These are phyloP conservation scores for Arothron firmamentum DNA, from an alignment of 2,113 vertebrate species.

Conservation along the genomic window DNA sequence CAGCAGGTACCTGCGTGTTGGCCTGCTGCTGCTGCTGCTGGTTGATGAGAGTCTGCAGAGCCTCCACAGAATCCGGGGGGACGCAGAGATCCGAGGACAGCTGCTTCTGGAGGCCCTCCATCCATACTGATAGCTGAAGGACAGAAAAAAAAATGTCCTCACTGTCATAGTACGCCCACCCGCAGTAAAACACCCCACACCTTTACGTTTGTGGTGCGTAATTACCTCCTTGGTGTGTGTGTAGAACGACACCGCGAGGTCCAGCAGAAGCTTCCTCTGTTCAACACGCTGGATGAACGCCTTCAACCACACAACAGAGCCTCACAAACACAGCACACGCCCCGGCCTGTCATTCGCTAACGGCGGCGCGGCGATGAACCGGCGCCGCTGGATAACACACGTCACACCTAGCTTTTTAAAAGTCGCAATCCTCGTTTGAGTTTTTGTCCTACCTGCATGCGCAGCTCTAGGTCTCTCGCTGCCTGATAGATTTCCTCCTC, in stretches of 20 bases:
- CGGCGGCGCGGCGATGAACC: not conserved
- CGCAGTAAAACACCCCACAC: no score
- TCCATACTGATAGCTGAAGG: slow-evolving; percentile 63
- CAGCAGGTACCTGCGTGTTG: slow-evolving; percentile 64
- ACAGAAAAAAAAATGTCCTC: no score
- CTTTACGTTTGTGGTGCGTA: not conserved
- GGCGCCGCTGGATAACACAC: no score
- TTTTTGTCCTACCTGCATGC: slow-evolving; percentile 59
- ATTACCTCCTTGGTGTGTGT: slow-evolving; percentile 71
- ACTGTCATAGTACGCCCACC: no score
- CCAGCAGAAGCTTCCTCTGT: slow-evolving; percentile 69
- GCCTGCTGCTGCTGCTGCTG: slow-evolving; percentile 71
- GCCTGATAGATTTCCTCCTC: slow-evolving; percentile 72
- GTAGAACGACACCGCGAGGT: slow-evolving; percentile 71
- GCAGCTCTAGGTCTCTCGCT: slow-evolving; percentile 64
- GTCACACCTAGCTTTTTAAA: not conserved
- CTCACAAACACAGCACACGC: not conserved
- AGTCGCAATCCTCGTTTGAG: no score
- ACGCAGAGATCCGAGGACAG: slow-evolving; percentile 51
- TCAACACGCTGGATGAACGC: slow-evolving; percentile 69
- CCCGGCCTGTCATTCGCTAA: no score
- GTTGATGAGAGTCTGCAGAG: slow-evolving; percentile 63
- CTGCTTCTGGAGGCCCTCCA: slow-evolving; percentile 73
- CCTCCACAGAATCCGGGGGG: slow-evolving; percentile 59
- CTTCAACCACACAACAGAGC: slow-evolving; percentile 32